Evolutionary conservation across 2,888 invertebrate species (phyloP).

Genomic region (Alloplasta piceator): DNA sequence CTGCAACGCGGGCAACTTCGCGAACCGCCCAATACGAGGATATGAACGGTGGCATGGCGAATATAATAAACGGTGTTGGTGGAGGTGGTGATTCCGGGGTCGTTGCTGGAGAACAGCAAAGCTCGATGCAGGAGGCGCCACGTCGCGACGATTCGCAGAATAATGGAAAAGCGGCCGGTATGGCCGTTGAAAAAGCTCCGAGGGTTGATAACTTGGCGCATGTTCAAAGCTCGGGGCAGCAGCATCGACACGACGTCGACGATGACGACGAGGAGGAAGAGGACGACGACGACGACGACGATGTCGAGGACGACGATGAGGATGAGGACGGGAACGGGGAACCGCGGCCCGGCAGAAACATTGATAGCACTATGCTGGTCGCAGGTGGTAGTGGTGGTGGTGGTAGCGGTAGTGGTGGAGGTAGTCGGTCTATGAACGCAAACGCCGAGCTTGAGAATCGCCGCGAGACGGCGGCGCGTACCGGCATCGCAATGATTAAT

Average conservation of each 20-base stretch:
- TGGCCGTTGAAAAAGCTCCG: slow-evolving; percentile 70
- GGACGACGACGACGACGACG: slow-evolving; percentile 74
- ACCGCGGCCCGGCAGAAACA: slow-evolving; percentile 51
- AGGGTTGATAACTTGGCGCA: slow-evolving; percentile 66
- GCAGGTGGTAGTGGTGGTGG: slow-evolving; percentile 78
- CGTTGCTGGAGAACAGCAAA: slow-evolving; percentile 43
- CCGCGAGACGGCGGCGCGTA: slow-evolving; percentile 77
- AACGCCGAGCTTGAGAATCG: slow-evolving; percentile 60
- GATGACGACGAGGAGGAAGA: slow-evolving; percentile 76
- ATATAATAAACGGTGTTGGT: slow-evolving; percentile 81
- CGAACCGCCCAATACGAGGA: slow-evolving; percentile 75
- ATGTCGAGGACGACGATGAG: slow-evolving; percentile 72
- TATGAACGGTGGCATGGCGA: slow-evolving; percentile 74
- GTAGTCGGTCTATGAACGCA: slow-evolving; percentile 63
- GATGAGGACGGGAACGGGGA: slow-evolving; percentile 73
- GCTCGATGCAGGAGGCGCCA: slow-evolving; percentile 82
- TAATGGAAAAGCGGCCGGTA: slow-evolving; percentile 72
- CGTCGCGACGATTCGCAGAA: slow-evolving; percentile 81
- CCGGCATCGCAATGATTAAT: slow-evolving; percentile 58
- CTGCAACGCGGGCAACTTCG: slow-evolving; percentile 74
- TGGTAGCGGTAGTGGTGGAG: slow-evolving; percentile 75
- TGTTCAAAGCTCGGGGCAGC: slow-evolving; percentile 71
- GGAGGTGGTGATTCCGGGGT: slow-evolving; percentile 81
- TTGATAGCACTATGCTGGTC: slow-evolving; percentile 68
- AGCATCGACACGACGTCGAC: slow-evolving; percentile 73